These are phyloP conservation scores for Leptatherina wallacei DNA, from an alignment of 2,797 vertebrate species.

Conservation along the genomic window DNA sequence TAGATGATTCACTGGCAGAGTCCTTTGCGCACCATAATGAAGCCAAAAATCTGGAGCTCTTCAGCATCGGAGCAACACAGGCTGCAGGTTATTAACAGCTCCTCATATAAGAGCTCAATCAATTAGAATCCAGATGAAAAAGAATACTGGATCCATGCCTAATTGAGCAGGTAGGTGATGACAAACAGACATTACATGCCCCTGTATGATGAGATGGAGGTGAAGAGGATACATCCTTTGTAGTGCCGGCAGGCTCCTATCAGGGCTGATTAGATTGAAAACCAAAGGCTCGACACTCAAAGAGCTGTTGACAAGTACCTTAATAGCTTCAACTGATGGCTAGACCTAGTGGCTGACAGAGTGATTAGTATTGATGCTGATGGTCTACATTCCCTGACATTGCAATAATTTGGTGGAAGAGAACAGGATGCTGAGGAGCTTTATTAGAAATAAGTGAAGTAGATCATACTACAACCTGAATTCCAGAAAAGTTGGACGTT, in stretches of 20 bases:
- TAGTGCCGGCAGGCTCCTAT: slow-evolving; percentile 52
- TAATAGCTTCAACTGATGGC: slow-evolving; percentile 67
- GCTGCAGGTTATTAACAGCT: slow-evolving; percentile 46
- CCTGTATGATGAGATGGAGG: slow-evolving; percentile 53
- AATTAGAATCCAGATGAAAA: slow-evolving; percentile 54
- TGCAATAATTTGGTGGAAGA: slow-evolving; percentile 52
- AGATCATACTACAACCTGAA: slow-evolving; percentile 12
- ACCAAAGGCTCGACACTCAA: slow-evolving; percentile 65
- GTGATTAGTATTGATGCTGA: slow-evolving; percentile 66
- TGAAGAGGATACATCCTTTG: slow-evolving; percentile 42
- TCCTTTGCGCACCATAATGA: slow-evolving; percentile 47
- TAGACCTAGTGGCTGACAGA: slow-evolving; percentile 59
- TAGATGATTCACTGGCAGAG: slow-evolving; percentile 40
- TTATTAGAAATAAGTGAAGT: slow-evolving; percentile 50
- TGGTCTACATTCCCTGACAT: slow-evolving; percentile 61
- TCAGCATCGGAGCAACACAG: slow-evolving; percentile 18
- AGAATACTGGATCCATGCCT: slow-evolving; percentile 37
- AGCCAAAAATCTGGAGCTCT: slow-evolving; percentile 48
- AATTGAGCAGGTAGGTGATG: slow-evolving; percentile 45
- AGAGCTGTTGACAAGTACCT: slow-evolving; percentile 75
- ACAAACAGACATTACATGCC: slow-evolving; percentile 55
- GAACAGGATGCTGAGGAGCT: slow-evolving; percentile 20
- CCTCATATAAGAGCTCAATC: slow-evolving; percentile 46
- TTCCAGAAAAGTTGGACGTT: too few relatives aligned
- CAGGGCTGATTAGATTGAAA: slow-evolving; percentile 68